Conservation (phyloP, 92 coral and sea anemone genomes). For the Phenganax stokvisi region DNA sequence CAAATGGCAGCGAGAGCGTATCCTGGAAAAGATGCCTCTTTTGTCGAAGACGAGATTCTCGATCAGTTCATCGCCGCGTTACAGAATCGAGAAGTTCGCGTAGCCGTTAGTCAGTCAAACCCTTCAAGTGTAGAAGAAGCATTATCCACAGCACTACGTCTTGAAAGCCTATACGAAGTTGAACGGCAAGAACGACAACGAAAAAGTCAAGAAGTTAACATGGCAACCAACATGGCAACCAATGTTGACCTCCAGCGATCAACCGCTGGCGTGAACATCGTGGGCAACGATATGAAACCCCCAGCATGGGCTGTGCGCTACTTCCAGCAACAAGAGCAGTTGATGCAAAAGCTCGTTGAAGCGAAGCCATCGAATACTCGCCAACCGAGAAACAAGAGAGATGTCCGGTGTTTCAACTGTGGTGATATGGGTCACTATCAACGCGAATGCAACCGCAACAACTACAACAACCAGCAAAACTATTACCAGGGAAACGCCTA, state of each 20-base stretch:
- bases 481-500: conserved; percentile 21
- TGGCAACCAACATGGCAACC: conserved; percentile 26
- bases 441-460: neutral
- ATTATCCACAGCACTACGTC: conserved; percentile 11
- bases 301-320: neutral
- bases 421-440: conserved; percentile 3
- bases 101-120: conserved; percentile 24
- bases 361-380: neutral
- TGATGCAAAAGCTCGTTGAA: neutral
- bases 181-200: conserved; percentile 13
- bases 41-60: conserved; percentile 26
- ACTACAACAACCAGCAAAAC: neutral
- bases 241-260: neutral
- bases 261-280: conserved; percentile 34
- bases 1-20: conserved; percentile 26
- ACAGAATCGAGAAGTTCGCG: conserved; percentile 22
- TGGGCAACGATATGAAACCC: conserved; percentile 7
- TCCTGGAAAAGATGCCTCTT: conserved; percentile 22
- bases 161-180: conserved; percentile 11
- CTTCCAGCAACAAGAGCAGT: neutral
- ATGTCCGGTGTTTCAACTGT: conserved; percentile 4
- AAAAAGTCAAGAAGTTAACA: no score
- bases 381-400: neutral
- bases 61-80: conserved; percentile 37
- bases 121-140: conserved; percentile 25